Conservation (phyloP, 2,797 vertebrate genomes). For the Sebastiscus albofasciatus region DNA sequence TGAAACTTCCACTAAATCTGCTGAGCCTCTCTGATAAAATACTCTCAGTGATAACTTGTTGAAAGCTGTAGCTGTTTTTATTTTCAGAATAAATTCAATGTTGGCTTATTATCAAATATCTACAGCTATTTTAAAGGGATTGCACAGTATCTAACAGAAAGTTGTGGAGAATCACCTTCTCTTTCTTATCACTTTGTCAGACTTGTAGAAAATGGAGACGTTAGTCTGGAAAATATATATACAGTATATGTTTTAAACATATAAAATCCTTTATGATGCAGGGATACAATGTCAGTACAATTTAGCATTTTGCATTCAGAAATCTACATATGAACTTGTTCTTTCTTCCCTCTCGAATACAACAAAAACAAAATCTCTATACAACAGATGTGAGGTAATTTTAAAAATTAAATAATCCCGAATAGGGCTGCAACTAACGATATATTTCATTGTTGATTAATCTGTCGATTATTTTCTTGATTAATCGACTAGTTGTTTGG, state of each 20-base stretch:
- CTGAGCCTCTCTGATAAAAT: slow-evolving; percentile 63
- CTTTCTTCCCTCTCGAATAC: neutral
- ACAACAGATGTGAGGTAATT: neutral
- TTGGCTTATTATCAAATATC: neutral
- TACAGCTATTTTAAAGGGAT: neutral
- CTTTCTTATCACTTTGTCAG: slow-evolving; percentile 3
- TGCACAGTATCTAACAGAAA: neutral
- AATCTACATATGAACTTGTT: neutral
- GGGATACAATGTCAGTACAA: neutral
- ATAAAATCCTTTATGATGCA: neutral
- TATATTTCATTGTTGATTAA: too few relatives aligned
- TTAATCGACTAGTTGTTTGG: too few relatives aligned
- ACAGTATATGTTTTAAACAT: neutral
- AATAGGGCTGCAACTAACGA: too few relatives aligned
- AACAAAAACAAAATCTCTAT: neutral
- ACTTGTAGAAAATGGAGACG: neutral
- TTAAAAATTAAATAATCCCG: neutral
- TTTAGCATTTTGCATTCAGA: neutral
- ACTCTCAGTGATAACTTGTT: slow-evolving; percentile 49
- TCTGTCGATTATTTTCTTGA: rapidly evolving
- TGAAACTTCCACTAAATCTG: slow-evolving; percentile 68
- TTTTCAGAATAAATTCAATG: slow-evolving; percentile 1
- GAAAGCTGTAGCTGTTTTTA: slow-evolving; percentile 7
- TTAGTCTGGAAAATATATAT: neutral
- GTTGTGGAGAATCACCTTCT: neutral